Percentiles rank a stretch among this genome's conserved stretches.
Evolutionary conservation across 2,113 vertebrate genomes (phyloP).

Genomic region (Carassius gibelio): DNA sequence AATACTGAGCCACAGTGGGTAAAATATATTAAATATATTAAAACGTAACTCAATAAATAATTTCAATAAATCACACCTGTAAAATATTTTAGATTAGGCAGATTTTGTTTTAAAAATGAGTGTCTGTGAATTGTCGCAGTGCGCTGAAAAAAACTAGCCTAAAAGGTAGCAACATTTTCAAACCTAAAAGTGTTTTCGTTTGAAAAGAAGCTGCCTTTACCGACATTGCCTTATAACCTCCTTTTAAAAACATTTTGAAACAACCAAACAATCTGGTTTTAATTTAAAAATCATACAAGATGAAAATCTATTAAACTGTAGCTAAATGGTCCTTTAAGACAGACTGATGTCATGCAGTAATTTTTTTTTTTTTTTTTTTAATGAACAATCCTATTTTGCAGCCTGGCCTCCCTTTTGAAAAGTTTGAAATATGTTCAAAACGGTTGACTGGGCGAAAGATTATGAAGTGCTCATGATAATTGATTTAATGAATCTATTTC

Average conservation of each 20-base stretch:
- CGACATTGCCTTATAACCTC: background rate
- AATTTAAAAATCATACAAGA: background rate
- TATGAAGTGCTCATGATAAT: conserved; percentile 22
- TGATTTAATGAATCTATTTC: conserved; percentile 5
- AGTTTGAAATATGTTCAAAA: background rate
- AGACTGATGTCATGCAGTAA: background rate
- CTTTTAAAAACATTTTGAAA: background rate
- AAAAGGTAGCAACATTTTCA: background rate
- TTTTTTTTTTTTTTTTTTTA: fast-evolving
- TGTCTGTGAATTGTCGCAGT: background rate
- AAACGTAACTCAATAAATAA: background rate
- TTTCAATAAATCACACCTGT: background rate
- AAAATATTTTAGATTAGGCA: background rate
- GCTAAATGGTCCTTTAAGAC: background rate
- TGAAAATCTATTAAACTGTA: background rate
- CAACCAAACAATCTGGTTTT: background rate
- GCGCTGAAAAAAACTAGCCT: background rate
- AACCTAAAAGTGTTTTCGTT: background rate
- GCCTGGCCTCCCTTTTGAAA: background rate
- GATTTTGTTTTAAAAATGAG: background rate
- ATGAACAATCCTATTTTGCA: background rate
- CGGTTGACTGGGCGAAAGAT: background rate
- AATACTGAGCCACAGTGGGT: conserved; percentile 9
- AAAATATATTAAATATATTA: background rate
- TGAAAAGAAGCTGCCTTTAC: background rate